Evolutionary conservation across 1,140 invertebrate species (phyloP).

Genomic region (Nephila pilipes): DNA sequence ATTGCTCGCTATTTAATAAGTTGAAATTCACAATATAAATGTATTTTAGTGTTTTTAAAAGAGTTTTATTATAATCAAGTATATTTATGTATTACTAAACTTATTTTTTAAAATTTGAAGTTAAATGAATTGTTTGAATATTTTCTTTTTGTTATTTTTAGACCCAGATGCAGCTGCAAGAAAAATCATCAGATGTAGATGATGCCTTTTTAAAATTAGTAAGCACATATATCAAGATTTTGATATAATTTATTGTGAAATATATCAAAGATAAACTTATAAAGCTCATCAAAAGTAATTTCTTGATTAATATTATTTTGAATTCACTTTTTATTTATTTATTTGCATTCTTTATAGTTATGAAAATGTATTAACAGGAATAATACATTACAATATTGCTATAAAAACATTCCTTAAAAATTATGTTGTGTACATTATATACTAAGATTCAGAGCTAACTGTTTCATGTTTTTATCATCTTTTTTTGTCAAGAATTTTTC

Average conservation of each 20-base stretch:
- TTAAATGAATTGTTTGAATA: background rate
- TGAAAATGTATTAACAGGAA: no score
- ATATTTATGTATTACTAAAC: background rate
- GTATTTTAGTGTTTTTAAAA: background rate
- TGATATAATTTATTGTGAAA: background rate
- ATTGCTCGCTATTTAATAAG: no score
- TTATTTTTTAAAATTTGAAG: background rate
- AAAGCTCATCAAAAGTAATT: background rate
- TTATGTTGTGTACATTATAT: no score
- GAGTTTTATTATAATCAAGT: background rate
- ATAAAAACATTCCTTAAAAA: no score
- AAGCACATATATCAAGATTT: background rate
- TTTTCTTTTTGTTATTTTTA: background rate
- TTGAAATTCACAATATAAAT: no score
- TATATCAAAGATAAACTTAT: background rate
- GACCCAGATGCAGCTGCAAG: background rate
- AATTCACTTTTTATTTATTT: no score
- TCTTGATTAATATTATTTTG: background rate
- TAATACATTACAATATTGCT: no score
- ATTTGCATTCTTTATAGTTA: no score
- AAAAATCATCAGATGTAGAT: background rate
- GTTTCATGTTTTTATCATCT: no score
- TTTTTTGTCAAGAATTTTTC: no score
- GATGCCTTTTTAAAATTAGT: constrained; percentile 42
- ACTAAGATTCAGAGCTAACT: no score